Conservation (phyloP, 2,888 invertebrate species). For the Petrolisthes cinctipes region DNA sequence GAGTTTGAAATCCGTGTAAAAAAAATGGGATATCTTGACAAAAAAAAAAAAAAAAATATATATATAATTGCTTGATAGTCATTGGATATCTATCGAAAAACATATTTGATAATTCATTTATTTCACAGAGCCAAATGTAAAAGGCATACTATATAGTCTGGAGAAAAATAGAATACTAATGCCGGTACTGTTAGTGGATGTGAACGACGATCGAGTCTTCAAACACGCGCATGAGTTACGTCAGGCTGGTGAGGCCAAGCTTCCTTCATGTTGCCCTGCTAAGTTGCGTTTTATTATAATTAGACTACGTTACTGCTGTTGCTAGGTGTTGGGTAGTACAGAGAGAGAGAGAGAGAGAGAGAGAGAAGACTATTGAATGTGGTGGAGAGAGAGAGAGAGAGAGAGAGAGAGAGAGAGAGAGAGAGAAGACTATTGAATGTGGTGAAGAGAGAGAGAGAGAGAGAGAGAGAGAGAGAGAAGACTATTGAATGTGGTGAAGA, state of each 20-base stretch:
- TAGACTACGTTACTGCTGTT: background rate
- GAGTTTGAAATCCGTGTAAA: no score
- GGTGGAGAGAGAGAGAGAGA: background rate
- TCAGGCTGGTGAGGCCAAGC: background rate
- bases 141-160: background rate
- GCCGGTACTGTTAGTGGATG: background rate
- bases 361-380: background rate
- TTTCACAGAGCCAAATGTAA: background rate
- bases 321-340: background rate
- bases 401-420: conserved; percentile 8
- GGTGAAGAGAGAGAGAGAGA: background rate
- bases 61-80: no score
- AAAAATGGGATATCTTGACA: no score
- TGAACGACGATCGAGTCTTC: background rate
- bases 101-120: background rate
- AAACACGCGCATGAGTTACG: background rate
- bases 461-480: background rate
- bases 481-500: background rate
- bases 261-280: background rate
- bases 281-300: background rate
- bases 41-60: no score
- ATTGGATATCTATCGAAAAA: background rate
- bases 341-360: conserved; percentile 11
- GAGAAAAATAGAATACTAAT: background rate
- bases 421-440: background rate